phyloP scores from a whole-genome alignment of 2,888 invertebrate genomes.

The Lepetodrilus schrolli region DNA sequence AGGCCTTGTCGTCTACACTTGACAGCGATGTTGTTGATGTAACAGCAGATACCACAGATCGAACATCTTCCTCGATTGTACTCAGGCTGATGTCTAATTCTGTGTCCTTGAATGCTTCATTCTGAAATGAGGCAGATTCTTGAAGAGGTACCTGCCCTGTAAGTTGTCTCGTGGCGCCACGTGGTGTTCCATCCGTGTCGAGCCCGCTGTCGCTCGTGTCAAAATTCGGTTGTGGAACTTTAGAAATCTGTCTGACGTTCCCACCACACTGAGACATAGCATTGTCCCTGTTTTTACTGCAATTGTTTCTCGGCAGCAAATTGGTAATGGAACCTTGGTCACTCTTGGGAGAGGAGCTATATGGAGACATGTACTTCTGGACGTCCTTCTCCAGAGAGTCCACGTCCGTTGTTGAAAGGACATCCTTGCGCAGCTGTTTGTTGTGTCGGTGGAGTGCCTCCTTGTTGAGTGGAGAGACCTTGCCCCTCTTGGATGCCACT shows the following conservation, averaged over 20 bases:
- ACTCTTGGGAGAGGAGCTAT: constrained; percentile 1
- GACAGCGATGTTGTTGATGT: constrained; percentile 46
- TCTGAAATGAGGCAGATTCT: constrained; percentile 37
- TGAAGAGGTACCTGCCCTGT: background rate
- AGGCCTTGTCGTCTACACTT: constrained; percentile 62
- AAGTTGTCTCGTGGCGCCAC: background rate
- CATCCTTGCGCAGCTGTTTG: background rate
- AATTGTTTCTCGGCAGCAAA: background rate
- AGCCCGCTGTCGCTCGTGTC: constrained; percentile 42
- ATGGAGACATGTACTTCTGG: background rate
- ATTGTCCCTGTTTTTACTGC: background rate
- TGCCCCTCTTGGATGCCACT: background rate
- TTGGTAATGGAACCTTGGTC: background rate
- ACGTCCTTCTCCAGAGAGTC: background rate
- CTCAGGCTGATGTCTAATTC: constrained; percentile 62
- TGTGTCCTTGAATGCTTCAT: constrained; percentile 48
- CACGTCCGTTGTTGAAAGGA: background rate
- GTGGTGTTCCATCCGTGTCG: constrained; percentile 34
- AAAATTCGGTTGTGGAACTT: background rate
- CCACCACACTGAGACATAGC: background rate
- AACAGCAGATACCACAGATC: constrained; percentile 48
- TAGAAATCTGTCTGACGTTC: background rate
- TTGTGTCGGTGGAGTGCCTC: constrained; percentile 10
- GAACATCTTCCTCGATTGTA: constrained; percentile 59
- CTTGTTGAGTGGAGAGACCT: constrained; percentile 2